A percentile compares a stretch with the other conserved stretches of the same genome.
phyloP scores from a whole-genome alignment of 2,888 invertebrate genomes.

The Ctenicera cuprea region DNA sequence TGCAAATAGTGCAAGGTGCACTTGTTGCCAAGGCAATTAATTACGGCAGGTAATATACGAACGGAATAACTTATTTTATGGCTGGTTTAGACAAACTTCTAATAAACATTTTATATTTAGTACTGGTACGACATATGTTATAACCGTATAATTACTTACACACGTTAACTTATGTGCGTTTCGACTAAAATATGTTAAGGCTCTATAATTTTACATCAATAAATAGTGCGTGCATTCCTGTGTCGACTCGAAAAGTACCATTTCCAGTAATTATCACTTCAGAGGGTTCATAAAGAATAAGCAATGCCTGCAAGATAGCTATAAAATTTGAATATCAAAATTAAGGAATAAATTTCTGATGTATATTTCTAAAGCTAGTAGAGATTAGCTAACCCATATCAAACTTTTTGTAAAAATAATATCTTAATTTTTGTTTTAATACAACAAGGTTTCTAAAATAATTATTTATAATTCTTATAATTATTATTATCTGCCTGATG shows the following conservation, averaged over 20 bases:
- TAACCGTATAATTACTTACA: constrained; percentile 55
- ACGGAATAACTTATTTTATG: constrained; percentile 45
- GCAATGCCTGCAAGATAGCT: no score
- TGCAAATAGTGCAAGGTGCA: constrained; percentile 67
- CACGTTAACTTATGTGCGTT: constrained; percentile 52
- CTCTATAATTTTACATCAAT: constrained; percentile 17
- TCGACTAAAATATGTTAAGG: constrained; percentile 15
- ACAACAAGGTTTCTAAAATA: no score
- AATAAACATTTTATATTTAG: constrained; percentile 56
- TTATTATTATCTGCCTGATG: no score
- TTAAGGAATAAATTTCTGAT: no score
- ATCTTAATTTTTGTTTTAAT: no score
- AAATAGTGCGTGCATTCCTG: background rate
- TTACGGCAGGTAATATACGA: constrained; percentile 48
- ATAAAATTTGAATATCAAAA: no score
- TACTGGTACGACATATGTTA: constrained; percentile 48
- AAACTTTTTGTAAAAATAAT: no score
- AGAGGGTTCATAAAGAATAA: no score
- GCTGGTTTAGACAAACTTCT: constrained; percentile 41
- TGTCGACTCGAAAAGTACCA: background rate
- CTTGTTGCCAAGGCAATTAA: constrained; percentile 68
- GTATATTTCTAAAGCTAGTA: no score
- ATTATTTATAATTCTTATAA: no score
- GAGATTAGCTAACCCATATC: no score
- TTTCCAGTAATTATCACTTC: background rate